These are phyloP conservation scores for Sinosuthora webbiana DNA, from an alignment of 2,113 vertebrate species.

Conservation along the genomic window DNA sequence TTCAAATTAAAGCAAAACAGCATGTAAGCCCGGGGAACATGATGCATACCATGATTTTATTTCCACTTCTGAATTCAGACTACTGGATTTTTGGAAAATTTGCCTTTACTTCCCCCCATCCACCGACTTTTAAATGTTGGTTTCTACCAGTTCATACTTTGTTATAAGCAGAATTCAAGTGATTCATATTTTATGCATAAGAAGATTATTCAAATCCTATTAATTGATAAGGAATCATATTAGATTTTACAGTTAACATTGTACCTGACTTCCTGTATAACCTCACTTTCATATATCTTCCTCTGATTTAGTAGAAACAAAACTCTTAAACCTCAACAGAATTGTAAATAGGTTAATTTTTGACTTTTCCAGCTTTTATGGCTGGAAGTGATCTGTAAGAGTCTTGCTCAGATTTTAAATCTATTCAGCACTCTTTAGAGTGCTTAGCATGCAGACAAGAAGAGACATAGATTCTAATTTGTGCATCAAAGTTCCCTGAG, in stretches of 20 bases:
- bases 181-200: neutral
- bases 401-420: neutral
- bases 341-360: neutral
- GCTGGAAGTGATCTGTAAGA: neutral
- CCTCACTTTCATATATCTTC: neutral
- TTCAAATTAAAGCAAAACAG: neutral
- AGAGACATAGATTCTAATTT: neutral
- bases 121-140: neutral
- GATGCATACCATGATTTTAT: neutral
- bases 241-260: neutral
- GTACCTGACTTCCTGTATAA: neutral
- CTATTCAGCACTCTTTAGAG: neutral
- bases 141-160: neutral
- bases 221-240: neutral
- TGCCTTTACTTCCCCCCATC: rapidly evolving
- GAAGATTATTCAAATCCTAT: neutral
- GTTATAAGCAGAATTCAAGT: neutral
- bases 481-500: neutral
- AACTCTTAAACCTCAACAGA: neutral
- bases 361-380: neutral
- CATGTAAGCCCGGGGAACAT: neutral
- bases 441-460: neutral
- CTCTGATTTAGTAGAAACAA: neutral
- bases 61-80: neutral
- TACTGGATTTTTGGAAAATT: neutral